Percentiles rank a stretch among this genome's conserved stretches.
These are phyloP conservation scores for Cochlearius cochlearius DNA, from an alignment of 2,113 vertebrate genomes.

Conservation along the genomic window DNA sequence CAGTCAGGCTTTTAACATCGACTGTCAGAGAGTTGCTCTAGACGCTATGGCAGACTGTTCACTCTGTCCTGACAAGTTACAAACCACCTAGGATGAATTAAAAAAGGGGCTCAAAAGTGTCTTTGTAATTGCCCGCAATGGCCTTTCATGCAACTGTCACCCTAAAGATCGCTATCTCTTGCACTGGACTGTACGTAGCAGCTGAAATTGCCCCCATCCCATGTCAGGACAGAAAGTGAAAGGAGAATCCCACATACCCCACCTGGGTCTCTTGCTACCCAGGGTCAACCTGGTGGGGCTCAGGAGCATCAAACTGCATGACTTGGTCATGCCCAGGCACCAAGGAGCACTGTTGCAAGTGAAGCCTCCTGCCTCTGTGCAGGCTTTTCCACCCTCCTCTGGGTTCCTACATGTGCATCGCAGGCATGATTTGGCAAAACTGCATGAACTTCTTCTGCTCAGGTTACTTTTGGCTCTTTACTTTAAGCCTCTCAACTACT, in stretches of 20 bases:
- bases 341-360: accelerated
- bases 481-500: not conserved
- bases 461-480: not conserved
- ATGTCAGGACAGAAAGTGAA: not conserved
- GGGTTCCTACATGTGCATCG: not conserved
- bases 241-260: not conserved
- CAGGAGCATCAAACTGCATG: accelerated
- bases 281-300: no score
- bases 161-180: not conserved
- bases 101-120: not conserved
- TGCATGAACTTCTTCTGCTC: not conserved
- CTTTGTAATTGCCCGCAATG: not conserved
- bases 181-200: not conserved
- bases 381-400: not conserved
- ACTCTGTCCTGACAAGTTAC: not conserved
- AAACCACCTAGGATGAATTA: not conserved
- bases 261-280: not conserved
- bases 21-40: not conserved
- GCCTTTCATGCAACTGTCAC: not conserved
- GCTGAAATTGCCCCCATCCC: not conserved
- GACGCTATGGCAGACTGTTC: not conserved
- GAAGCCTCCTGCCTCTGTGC: not conserved
- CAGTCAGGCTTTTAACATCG: not conserved
- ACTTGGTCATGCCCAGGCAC: not conserved
- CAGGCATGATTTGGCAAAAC: not conserved